Base-by-base conservation (phyloP, 2,113 vertebrate genomes). In the Ancistrus triradiatus region DNA sequence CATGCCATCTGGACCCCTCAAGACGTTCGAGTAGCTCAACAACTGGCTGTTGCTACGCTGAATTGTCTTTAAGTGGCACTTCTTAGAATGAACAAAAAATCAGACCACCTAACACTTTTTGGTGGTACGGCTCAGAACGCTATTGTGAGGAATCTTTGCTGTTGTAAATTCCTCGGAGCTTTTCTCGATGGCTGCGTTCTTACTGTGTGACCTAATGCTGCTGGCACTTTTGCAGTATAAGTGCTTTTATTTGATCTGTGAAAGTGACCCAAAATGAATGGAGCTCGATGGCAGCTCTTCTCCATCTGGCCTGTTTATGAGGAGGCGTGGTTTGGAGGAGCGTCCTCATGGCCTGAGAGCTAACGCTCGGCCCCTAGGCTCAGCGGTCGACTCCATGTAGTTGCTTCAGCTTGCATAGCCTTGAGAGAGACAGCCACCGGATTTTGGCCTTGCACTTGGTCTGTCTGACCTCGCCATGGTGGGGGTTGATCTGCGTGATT, bases 391-490 rank as follows among this genome's bases (percentile, higher is more conserved):
- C 40, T 53, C 52, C 64, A 57, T 66, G 40, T 49, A 76, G 66
- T 65, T 62, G 31, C 56, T 59, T 35, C 28, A 59, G 55, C 73
- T 74, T 31, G 72, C 56, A 63, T 68, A 70, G 60, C 61, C 70
- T 72, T 80, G 73, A 69, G 59, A 65, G 62, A 70, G 53, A 66
- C 67, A 40, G 65, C 66, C 50, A 60, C 71, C 52, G 51, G 48
- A 44, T 66, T 74, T 73, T 48, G 60, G 51, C 63, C 61, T 76
- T 67, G 59, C 38, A n/a, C n/a, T n/a, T n/a, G n/a, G n/a, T n/a
- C n/a, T n/a, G n/a, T n/a, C n/a, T n/a, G n/a, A n/a, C n/a, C n/a
- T n/a, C n/a, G n/a, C n/a, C n/a, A n/a, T n/a, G n/a, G n/a, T n/a
- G n/a, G n/a, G n/a, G n/a, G n/a, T n/a, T n/a, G n/a, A n/a, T n/a